Evolutionary conservation across 2,888 invertebrate genomes (phyloP).

Genomic region (Habrosyne pyritoides): DNA sequence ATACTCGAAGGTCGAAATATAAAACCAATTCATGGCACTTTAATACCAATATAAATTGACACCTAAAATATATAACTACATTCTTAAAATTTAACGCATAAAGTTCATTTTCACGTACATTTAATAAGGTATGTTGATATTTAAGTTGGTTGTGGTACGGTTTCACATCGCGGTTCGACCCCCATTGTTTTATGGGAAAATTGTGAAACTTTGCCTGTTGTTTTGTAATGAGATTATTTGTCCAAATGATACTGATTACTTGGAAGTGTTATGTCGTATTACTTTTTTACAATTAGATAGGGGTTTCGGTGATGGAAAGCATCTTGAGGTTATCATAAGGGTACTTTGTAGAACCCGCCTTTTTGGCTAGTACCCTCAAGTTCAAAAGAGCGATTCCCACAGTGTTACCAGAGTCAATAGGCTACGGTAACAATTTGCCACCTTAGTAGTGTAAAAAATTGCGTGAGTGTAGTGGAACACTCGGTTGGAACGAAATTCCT

Average conservation of each 20-base stretch:
- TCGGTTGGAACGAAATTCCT: too few relatives aligned
- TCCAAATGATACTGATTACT: neutral
- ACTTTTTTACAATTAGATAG: too few relatives aligned
- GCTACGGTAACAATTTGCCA: too few relatives aligned
- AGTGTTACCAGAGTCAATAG: too few relatives aligned
- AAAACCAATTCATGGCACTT: neutral
- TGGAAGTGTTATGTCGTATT: neutral
- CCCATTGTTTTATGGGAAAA: slow-evolving; percentile 13
- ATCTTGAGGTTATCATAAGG: too few relatives aligned
- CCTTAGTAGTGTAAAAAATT: too few relatives aligned
- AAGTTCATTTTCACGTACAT: neutral
- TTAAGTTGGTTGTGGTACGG: slow-evolving; percentile 7
- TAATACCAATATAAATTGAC: neutral
- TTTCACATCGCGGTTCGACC: slow-evolving; percentile 10
- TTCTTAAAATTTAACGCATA: neutral
- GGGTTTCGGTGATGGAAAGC: too few relatives aligned
- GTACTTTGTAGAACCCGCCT: too few relatives aligned
- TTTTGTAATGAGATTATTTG: neutral
- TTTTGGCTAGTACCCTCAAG: too few relatives aligned
- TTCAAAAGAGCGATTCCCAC: too few relatives aligned
- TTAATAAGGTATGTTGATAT: neutral
- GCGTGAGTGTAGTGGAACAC: too few relatives aligned
- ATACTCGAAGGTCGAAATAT: neutral
- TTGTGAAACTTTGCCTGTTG: slow-evolving; percentile 6
- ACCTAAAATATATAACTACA: neutral